Evolutionary conservation across 2,888 invertebrate genomes (phyloP).

Genomic region (Andrena flavipes): DNA sequence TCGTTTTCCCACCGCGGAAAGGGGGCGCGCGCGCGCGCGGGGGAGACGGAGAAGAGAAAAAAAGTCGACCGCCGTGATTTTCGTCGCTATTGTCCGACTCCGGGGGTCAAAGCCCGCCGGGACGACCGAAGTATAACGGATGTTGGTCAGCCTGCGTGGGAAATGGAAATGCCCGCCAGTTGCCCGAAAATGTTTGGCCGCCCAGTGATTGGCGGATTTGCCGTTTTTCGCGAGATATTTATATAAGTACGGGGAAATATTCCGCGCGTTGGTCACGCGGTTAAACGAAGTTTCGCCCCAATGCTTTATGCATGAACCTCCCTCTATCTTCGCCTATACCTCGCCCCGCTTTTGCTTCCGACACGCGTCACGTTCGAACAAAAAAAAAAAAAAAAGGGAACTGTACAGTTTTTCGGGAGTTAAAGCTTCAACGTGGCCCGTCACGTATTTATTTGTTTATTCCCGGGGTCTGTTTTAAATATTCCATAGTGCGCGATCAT

Average conservation of each 20-base stretch:
- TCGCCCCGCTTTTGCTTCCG: not conserved
- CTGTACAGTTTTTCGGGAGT: not conserved
- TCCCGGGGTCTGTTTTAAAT: constrained; percentile 28
- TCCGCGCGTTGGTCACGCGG: constrained; percentile 24
- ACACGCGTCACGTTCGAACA: not conserved
- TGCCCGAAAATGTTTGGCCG: constrained; percentile 12
- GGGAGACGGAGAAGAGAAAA: not conserved
- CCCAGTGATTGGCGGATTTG: constrained; percentile 20
- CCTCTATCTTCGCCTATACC: not conserved
- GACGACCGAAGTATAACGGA: constrained; percentile 38
- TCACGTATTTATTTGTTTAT: constrained; percentile 42
- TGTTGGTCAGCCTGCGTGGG: constrained; percentile 22
- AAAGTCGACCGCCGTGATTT: constrained; percentile 46
- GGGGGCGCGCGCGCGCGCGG: not conserved
- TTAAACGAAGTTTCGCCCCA: constrained; percentile 34
- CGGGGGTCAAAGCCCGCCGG: constrained; percentile 24
- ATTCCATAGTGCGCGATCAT: not conserved
- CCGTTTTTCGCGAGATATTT: constrained; percentile 42
- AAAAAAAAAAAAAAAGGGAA: not conserved
- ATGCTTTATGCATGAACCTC: constrained; percentile 19
- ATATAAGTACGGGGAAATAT: constrained; percentile 35
- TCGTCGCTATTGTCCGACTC: constrained; percentile 42
- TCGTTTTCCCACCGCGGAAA: constrained; percentile 1
- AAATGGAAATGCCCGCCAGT: not conserved
- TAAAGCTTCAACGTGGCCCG: constrained; percentile 8